These are phyloP conservation scores for Hystrix cristata DNA, from an alignment of 2,113 vertebrate genomes.

Conservation along the genomic window DNA sequence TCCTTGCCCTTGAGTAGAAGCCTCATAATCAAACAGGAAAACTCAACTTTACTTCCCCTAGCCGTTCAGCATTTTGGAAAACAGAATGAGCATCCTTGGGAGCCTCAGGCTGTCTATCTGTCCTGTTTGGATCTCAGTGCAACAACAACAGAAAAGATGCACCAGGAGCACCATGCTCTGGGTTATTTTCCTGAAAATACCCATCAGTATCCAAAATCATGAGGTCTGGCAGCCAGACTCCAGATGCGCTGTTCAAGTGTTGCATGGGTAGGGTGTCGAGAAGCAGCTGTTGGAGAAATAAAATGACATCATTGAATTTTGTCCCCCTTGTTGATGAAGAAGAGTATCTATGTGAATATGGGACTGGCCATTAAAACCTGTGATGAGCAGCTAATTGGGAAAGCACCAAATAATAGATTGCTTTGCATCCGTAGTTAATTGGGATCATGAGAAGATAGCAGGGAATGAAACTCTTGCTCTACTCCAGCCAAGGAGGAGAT, in stretches of 20 bases:
- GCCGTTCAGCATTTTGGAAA: not conserved
- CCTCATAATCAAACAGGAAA: not conserved
- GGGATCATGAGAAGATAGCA: not conserved
- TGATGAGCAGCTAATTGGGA: not conserved
- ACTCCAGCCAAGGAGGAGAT: not conserved
- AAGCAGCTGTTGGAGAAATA: conserved; percentile 10
- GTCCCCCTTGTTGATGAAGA: not conserved
- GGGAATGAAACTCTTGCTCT: not conserved
- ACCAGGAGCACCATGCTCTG: not conserved
- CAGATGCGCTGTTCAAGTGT: not conserved
- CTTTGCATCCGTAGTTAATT: not conserved
- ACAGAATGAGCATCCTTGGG: not conserved
- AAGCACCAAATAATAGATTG: not conserved
- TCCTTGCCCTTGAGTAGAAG: not conserved
- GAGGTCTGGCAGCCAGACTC: not conserved
- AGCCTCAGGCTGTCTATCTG: not conserved
- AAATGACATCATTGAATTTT: not conserved
- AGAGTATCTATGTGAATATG: not conserved
- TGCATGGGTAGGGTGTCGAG: not conserved
- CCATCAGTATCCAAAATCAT: not conserved
- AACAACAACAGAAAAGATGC: not conserved
- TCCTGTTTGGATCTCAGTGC: not conserved
- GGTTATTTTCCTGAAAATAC: not conserved
- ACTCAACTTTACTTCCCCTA: not conserved
- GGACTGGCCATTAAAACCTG: not conserved